Evolutionary conservation across 2,797 vertebrate genomes (phyloP), one percentile per base, ranked within the genome.

Genomic region (Rhinella marina): DNA sequence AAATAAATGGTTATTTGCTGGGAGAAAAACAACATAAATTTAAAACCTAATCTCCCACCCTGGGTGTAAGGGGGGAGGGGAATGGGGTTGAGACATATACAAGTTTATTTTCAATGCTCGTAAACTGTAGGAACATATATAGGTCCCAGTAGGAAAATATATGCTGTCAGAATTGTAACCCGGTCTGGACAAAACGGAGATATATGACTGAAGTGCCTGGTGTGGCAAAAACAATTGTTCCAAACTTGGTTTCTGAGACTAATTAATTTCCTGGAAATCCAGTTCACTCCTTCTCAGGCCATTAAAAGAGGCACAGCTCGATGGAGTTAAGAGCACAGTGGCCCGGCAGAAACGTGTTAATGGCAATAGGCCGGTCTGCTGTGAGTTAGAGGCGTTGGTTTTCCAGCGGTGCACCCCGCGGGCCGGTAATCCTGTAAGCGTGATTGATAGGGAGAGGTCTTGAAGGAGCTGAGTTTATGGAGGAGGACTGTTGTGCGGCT

Each of bases 211-310:
- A 59, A 64, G 73, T 72, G 88, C 88, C 79, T 82, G 85, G 88
- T 84, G 88, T 89, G 88, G 88, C 88, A 86, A 86, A 83, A 86
- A 86, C 88, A 86, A 89, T 89, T 89, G 88, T 89, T 89, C 84
- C 21, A 72, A 70, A 84, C 72, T 75, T 61, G 85, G 88, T 89
- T 85, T 83, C 84, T 59, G 88, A 86, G 88, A 89, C 88, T 86
- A 89, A 89, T 89, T 89, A 89, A 89, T 89, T 89, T 89, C 88
- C 88, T 89, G 88, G 88, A 86, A 89, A 89, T 89, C 88, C 81
- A 80, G 25, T 89, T 89, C 88, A 62, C 84, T 89, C 84, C 88
- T 89, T 89, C 88, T 89, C 88, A 89, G 88, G 88, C 88, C 85
- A 82, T 89, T 86, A 89, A 89, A 77, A 84, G 73, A 57, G 52